These are phyloP conservation scores for Epinephelus fuscoguttatus DNA, from an alignment of 2,113 vertebrate genomes.

Conservation along the genomic window DNA sequence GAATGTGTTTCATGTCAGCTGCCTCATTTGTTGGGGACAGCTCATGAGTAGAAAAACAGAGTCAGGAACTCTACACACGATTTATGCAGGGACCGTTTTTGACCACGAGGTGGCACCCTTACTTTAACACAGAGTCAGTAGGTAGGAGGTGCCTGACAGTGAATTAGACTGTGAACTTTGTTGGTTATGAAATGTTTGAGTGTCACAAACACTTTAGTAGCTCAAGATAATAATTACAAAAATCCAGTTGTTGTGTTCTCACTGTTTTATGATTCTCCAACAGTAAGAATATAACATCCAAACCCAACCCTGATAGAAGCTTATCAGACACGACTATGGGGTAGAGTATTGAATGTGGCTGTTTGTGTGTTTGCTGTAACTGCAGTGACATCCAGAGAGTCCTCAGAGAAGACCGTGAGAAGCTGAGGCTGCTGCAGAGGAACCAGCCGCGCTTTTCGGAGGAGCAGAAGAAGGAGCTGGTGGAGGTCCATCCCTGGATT, in stretches of 20 bases:
- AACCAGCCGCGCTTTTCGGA: constrained; percentile 91
- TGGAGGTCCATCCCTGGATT: constrained; percentile 92
- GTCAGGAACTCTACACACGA: not conserved
- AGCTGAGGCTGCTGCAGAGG: constrained; percentile 89
- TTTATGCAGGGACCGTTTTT: constrained; percentile 17
- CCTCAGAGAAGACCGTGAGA: constrained; percentile 90
- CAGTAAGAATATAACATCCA: not conserved
- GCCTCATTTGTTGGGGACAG: too few species aligned
- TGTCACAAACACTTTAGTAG: not conserved
- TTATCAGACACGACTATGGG: not conserved
- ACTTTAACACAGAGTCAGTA: not conserved
- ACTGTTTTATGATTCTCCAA: not conserved
- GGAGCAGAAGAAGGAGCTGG: constrained; percentile 91
- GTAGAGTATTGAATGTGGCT: not conserved
- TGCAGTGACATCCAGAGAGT: constrained; percentile 84
- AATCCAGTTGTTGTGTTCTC: not conserved
- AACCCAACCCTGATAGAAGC: not conserved
- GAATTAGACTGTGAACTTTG: not conserved
- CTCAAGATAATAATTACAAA: not conserved
- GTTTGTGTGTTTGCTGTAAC: constrained; percentile 31
- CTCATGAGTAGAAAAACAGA: not conserved
- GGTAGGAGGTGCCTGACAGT: not conserved
- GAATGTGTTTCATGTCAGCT: not conserved
- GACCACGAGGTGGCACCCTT: constrained; percentile 56
- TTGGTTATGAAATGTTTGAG: not conserved